Base-by-base conservation (phyloP, 2,797 vertebrate genomes). In the Atherinosoma microstoma region DNA sequence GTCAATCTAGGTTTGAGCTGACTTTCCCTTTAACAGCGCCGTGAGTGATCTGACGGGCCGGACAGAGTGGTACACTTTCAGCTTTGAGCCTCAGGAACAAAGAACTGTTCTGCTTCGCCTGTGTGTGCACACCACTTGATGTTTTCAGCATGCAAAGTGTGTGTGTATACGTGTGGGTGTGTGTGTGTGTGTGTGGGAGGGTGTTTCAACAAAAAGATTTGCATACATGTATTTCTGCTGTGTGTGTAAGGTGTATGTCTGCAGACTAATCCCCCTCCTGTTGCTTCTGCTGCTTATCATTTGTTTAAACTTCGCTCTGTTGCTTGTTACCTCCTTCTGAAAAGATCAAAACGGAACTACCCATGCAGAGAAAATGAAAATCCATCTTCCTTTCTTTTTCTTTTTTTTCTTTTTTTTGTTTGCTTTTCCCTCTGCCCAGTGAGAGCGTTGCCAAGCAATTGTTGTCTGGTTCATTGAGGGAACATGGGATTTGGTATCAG, bases 1-100 rank as follows among this genome's bases (percentile, higher is more conserved):
- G 93, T 91, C 94, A 94, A 83, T 93, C 90, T 87, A 79, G 71
- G 87, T 93, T 91, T 91, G 82, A 87, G 90, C 86, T 69, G 66
- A 88, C 84, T 92, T 91, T 93, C 73, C 56, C 57, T 84, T 75
- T 84, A 75, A 40, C 77, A 58, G 76, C 87, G 80, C 85, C 90
- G 79, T 87, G 87, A 91, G 85, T 73, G 87, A 92, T 92, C 81
- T 88, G 88, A 87, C 32, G 51, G 84, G 77, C 64, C n/a, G 84
- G 79, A 79, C 81, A 76, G 70, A 65, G 73, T 78, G 66, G 67
- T 78, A 67, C 57, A 72, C 83, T 78, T 88, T 90, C 82, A 85
- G 78, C 80, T 83, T 87, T 88, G 80, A 86, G 76, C 79, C 76
- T 78, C 12, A 66, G 87, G 81, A 91, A 91, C 84, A 87, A 91